Conservation (phyloP, 2,113 vertebrate species). For the Psophia crepitans region DNA sequence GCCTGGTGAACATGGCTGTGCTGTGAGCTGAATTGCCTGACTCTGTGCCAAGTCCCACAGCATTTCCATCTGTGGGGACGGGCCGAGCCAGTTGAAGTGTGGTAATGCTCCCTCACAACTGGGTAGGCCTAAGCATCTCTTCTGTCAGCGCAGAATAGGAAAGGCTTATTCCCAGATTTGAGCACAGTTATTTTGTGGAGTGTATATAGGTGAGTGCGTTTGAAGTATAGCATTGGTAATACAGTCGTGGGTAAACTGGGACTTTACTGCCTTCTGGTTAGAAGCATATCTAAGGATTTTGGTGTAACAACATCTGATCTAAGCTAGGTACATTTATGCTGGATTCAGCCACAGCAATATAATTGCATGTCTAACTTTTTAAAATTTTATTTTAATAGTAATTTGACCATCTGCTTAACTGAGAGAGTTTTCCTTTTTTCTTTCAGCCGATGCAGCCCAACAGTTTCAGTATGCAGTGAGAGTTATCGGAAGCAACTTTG, state of each 20-base stretch:
- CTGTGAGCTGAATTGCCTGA: not conserved
- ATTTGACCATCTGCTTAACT: not conserved
- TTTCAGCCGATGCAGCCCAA: constrained; percentile 91
- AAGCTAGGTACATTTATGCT: not conserved
- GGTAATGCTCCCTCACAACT: not conserved
- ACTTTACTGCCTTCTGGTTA: not conserved
- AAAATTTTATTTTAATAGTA: not conserved
- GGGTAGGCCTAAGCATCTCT: not conserved
- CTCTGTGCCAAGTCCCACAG: not conserved
- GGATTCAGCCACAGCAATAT: not conserved
- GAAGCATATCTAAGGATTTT: not conserved
- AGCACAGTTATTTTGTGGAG: not conserved
- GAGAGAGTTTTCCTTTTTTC: not conserved
- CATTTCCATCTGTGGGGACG: not conserved
- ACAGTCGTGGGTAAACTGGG: not conserved
- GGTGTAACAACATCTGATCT: not conserved
- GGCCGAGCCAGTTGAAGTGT: not conserved
- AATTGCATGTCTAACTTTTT: not conserved
- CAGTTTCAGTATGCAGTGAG: constrained; percentile 98
- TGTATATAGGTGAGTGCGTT: not conserved
- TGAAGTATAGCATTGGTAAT: not conserved
- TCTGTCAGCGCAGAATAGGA: not conserved
- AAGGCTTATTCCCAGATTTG: not conserved
- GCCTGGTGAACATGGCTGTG: fast-evolving
- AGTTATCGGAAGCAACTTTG: constrained; percentile 98